These are phyloP conservation scores for Monomorium pharaonis DNA, from an alignment of 1,140 invertebrate genomes.

Conservation along the genomic window DNA sequence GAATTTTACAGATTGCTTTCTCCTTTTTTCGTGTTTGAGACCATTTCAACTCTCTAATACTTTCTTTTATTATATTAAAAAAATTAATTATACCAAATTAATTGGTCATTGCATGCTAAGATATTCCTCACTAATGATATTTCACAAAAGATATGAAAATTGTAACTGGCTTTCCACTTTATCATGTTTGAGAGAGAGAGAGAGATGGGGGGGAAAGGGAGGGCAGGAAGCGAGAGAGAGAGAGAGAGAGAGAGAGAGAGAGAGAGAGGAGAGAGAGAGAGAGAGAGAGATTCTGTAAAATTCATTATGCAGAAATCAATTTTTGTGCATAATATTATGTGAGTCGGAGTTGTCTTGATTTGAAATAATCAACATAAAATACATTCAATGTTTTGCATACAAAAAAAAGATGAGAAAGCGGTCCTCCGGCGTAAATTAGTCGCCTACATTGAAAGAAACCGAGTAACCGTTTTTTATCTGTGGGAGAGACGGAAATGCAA, in stretches of 20 bases:
- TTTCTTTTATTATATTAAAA: neutral
- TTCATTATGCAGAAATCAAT: neutral
- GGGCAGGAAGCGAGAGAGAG: neutral
- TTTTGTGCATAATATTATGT: neutral
- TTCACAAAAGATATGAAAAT: neutral
- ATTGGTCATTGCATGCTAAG: neutral
- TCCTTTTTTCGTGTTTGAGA: neutral
- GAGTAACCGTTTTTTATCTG: neutral
- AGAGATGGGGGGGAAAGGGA: neutral
- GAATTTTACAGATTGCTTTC: neutral
- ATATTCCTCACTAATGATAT: too few relatives aligned
- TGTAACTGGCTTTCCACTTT: neutral
- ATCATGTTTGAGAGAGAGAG: neutral
- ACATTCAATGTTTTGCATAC: neutral
- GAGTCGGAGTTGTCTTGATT: neutral
- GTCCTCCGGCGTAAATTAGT: neutral
- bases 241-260: neutral
- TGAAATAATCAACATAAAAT: neutral
- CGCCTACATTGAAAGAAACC: neutral
- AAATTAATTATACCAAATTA: slow-evolving; percentile 36
- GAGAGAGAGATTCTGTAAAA: neutral
- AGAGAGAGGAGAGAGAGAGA: neutral
- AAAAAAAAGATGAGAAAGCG: neutral
- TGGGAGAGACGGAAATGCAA: slow-evolving; percentile 40
- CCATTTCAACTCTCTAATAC: neutral